These are phyloP conservation scores for Schrankia costaestrigalis DNA, from an alignment of 2,888 invertebrate species.

Conservation along the genomic window DNA sequence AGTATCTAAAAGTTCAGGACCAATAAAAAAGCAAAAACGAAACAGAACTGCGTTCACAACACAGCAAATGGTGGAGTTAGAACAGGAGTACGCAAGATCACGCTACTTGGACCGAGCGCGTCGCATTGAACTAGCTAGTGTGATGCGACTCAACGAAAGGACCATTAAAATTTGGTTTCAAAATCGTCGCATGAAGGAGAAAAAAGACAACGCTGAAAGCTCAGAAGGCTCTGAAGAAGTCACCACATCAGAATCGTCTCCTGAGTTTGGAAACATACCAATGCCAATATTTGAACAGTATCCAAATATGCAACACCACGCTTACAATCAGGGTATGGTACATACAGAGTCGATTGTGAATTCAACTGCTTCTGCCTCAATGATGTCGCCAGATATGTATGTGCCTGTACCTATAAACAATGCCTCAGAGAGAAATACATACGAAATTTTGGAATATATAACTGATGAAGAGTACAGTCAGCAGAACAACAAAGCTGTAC, in stretches of 20 bases:
- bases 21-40: constrained; percentile 77
- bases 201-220: constrained; percentile 77
- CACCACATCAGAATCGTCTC: constrained; percentile 44
- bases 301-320: constrained; percentile 25
- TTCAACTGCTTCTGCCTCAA: too few species aligned
- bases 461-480: constrained; percentile 30
- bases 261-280: constrained; percentile 29
- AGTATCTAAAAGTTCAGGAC: constrained; percentile 30
- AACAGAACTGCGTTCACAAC: constrained; percentile 90
- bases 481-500: constrained; percentile 34
- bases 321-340: constrained; percentile 31
- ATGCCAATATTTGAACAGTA: constrained; percentile 36
- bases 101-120: constrained; percentile 87
- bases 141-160: constrained; percentile 46
- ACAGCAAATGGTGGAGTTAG: constrained; percentile 86
- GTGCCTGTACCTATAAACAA: constrained; percentile 13
- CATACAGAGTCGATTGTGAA: too few species aligned
- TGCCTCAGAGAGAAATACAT: constrained; percentile 19
- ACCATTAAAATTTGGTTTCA: constrained; percentile 92
- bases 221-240: constrained; percentile 49
- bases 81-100: constrained; percentile 85
- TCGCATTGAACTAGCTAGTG: constrained; percentile 81
- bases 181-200: constrained; percentile 88
- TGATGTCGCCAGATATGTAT: too few species aligned
- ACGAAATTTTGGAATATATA: constrained; percentile 23